Percentiles rank a stretch among this genome's conserved stretches.
Evolutionary conservation across 2,888 invertebrate species (phyloP).

Genomic region (Timandra comae): DNA sequence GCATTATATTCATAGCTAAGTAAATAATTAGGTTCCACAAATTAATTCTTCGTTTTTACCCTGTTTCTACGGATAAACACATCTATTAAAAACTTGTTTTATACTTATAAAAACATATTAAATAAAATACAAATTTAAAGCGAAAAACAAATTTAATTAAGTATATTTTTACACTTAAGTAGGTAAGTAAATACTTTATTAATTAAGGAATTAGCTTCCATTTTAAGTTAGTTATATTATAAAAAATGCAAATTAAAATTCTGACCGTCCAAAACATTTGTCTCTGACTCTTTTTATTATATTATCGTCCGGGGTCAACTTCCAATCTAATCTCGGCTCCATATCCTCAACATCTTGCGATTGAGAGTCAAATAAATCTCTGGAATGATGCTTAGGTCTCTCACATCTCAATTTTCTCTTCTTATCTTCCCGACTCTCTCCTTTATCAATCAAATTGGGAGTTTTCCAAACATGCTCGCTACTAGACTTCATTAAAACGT

Average conservation of each 20-base stretch:
- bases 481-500: slow-evolving; percentile 30
- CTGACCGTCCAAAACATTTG: slow-evolving; percentile 54
- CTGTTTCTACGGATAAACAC: slow-evolving; percentile 58
- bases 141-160: too few relatives aligned
- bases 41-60: too few relatives aligned
- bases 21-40: too few relatives aligned
- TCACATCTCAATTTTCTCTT: slow-evolving; percentile 29
- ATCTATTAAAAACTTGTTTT: too few relatives aligned
- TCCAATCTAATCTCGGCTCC: slow-evolving; percentile 45
- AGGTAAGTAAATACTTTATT: too few relatives aligned
- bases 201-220: too few relatives aligned
- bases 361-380: slow-evolving; percentile 61
- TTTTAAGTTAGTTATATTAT: too few relatives aligned
- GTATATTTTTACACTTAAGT: too few relatives aligned
- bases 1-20: too few relatives aligned
- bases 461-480: slow-evolving; percentile 46
- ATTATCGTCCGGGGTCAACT: slow-evolving; percentile 51
- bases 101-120: too few relatives aligned
- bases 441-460: slow-evolving; percentile 19
- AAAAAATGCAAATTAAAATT: slow-evolving; percentile 41
- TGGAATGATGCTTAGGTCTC: slow-evolving; percentile 42
- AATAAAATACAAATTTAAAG: too few relatives aligned
- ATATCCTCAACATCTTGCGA: slow-evolving; percentile 49
- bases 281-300: slow-evolving; percentile 51
- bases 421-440: slow-evolving; percentile 9